Base-by-base conservation (phyloP, 2,797 vertebrate genomes). In the Dryobates pubescens region DNA sequence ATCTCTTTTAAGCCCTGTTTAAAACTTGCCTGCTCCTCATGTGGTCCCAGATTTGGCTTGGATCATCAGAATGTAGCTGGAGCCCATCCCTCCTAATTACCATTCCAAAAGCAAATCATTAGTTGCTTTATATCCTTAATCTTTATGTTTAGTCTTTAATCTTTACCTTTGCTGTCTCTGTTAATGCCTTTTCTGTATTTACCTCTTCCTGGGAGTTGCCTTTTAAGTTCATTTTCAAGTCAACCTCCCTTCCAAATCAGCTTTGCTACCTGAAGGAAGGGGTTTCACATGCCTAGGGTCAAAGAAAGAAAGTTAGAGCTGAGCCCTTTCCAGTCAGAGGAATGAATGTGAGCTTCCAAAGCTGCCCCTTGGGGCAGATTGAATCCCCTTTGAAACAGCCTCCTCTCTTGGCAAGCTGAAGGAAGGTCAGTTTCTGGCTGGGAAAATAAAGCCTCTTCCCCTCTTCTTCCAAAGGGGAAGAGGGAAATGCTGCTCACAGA, bases 261-360 rank as follows among this genome's bases (percentile, higher is more conserved):
- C 27, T 78, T 63, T 58, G 64, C 26, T 49, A 2, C 61, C 56
- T 68, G 23, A 9, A 15, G 73, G 17, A 74, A 23, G 38, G 38
- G 11, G 36, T 74, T 92, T 72, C 12, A 6, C 59, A 47, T 43
- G 38, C 45, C 36, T 58, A 1, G 68, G 32, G 19, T 72, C 36
- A 38, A 47, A 81, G 88, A 57, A 59, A 47, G 4, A 0, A 6
- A 7, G 53, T 36, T 18, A 2, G 20, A 65, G 17, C 17, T 5
- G 9, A 88, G 29, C 30, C 41, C 24, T 63, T 92, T 87, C 61
- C 32, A 45, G 8, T 38, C 56, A 67, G 43, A 80, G 36, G 38
- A 91, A 79, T n/a, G 56, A 91, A 93, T 86, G 81, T 94, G 88
- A 95, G 92, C 82, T 95, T 93, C 88, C 91, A 88, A 96, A 94